Percentiles rank a stretch among this genome's conserved stretches.
Evolutionary conservation across 2,113 vertebrate genomes (phyloP).

Genomic region (Ursus arctos): DNA sequence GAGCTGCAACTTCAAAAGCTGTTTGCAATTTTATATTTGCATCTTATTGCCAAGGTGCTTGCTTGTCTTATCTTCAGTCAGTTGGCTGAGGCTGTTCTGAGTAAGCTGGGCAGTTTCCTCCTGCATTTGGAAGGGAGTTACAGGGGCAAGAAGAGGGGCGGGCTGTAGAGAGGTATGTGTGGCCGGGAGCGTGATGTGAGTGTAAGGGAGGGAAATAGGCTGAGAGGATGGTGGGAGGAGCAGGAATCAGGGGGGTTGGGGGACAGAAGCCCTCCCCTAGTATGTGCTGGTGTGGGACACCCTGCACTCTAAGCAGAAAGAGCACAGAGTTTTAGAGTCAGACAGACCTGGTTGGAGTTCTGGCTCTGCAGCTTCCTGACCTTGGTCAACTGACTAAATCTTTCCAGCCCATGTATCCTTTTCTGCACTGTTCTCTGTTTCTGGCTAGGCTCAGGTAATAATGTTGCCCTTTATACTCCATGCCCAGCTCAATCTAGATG

Average conservation of each 20-base stretch:
- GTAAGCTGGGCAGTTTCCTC: slow-evolving; percentile 54
- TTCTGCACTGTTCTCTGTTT: neutral
- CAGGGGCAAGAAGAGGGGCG: neutral
- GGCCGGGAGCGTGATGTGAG: neutral
- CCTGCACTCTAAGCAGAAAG: neutral
- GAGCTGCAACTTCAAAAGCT: slow-evolving; percentile 79
- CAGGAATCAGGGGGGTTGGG: neutral
- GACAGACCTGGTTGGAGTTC: neutral
- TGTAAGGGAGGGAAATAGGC: neutral
- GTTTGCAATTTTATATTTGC: slow-evolving; percentile 69
- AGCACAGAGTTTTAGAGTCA: neutral
- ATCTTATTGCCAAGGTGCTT: slow-evolving; percentile 76
- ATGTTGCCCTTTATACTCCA: neutral
- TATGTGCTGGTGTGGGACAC: neutral
- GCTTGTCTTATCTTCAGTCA: slow-evolving; percentile 75
- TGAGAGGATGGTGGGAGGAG: neutral
- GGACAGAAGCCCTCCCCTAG: neutral
- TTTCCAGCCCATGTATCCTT: rapidly evolving
- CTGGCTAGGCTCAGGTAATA: neutral
- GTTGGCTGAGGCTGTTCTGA: slow-evolving; percentile 57
- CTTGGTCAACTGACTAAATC: neutral
- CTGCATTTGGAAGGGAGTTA: slow-evolving; percentile 13
- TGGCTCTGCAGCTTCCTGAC: neutral
- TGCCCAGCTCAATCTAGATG: neutral
- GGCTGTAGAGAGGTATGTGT: neutral